Percentiles rank a stretch among this genome's conserved stretches.
These are phyloP conservation scores for Oophaga pumilio DNA, from an alignment of 2,113 vertebrate species.

Conservation along the genomic window DNA sequence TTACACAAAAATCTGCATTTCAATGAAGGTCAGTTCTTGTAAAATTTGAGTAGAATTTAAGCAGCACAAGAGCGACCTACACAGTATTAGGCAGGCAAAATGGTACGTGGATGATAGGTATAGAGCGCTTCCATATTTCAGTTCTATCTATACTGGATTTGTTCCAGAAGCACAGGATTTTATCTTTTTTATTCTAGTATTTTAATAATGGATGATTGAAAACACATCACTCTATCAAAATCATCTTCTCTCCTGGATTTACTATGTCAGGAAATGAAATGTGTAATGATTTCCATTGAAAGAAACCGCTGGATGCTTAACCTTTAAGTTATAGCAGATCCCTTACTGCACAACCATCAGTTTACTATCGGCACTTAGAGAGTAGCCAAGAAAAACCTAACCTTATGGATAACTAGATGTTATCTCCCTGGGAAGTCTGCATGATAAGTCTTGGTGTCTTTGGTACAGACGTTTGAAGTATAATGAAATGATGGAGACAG, in stretches of 20 bases:
- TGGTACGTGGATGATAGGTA: not conserved
- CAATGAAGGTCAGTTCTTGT: too few relatives aligned
- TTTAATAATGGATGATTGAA: not conserved
- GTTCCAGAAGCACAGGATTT: not conserved
- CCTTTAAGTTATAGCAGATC: not conserved
- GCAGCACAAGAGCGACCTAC: too few relatives aligned
- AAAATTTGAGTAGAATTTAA: too few relatives aligned
- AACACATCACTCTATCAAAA: not conserved
- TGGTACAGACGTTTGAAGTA: constrained; percentile 34
- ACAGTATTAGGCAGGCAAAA: too few relatives aligned
- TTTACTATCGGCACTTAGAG: constrained; percentile 28
- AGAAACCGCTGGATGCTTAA: not conserved
- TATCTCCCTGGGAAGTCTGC: constrained; percentile 32
- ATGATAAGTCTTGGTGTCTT: constrained; percentile 28
- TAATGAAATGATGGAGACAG: constrained; percentile 23
- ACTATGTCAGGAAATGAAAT: not conserved
- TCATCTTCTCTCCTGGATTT: not conserved
- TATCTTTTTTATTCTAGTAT: not conserved
- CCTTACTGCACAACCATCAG: not conserved
- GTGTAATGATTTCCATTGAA: not conserved
- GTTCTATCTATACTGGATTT: not conserved
- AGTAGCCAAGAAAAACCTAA: constrained; percentile 4
- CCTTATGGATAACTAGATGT: constrained; percentile 18
- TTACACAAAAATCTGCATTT: too few relatives aligned
- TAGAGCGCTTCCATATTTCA: not conserved